phyloP scores from a whole-genome alignment of 1,140 invertebrate genomes.

The Drosophila ficusphila region DNA sequence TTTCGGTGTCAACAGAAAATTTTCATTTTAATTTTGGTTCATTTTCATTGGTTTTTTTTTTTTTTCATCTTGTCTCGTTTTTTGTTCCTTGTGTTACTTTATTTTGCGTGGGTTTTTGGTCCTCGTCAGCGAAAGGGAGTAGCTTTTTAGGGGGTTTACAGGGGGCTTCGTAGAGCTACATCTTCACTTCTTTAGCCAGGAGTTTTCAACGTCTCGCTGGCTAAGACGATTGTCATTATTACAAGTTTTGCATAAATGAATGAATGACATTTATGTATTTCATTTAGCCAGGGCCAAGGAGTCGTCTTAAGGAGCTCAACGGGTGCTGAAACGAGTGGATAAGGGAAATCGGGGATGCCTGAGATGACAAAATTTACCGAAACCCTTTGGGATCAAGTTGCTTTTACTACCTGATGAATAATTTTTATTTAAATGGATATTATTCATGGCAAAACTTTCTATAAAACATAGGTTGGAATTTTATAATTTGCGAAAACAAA shows the following conservation, averaged over 20 bases:
- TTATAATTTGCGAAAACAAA: no score
- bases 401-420: background rate
- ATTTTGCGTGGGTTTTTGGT: constrained; percentile 52
- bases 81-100: constrained; percentile 3
- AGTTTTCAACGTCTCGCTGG: constrained; percentile 5
- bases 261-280: constrained; percentile 79
- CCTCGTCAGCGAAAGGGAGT: constrained; percentile 36
- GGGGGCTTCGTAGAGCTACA: background rate
- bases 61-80: background rate
- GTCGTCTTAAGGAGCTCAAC: constrained; percentile 15
- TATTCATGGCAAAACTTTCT: no score
- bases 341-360: background rate
- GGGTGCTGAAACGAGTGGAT: background rate
- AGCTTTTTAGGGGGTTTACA: background rate
- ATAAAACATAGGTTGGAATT: no score
- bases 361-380: background rate
- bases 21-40: constrained; percentile 26
- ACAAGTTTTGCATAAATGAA: constrained; percentile 81
- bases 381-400: no score
- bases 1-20: constrained; percentile 74
- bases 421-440: no score
- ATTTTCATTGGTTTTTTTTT: constrained; percentile 1
- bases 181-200: constrained; percentile 25
- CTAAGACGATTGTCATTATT: constrained; percentile 70
- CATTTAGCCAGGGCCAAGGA: constrained; percentile 57